Base-by-base conservation (phyloP, 2,797 vertebrate genomes). In the Phrynocephalus forsythii region DNA sequence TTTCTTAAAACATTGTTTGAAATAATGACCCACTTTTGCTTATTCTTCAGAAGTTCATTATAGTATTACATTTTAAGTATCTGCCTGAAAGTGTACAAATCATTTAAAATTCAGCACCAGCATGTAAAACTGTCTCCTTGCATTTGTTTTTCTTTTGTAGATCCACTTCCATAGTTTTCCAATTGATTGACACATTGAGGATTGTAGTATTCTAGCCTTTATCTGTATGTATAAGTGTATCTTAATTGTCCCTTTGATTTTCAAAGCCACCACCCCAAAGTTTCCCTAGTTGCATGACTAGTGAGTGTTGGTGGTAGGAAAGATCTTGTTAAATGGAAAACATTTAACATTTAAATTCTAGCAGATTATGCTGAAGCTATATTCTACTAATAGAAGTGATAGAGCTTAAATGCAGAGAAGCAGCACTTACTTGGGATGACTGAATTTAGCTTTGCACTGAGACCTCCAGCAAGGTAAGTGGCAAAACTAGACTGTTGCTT, bases 81-180 rank as follows among this genome's bases (percentile, higher is more conserved):
- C 44, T 3, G 0, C 38, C 4, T 60, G 0, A 0, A 52, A 52
- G 60, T n/a, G 30, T 0, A 90, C 75, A 52, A 90, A 86, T 80
- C 66, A 84, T 0, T 90, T 88, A 76, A 82, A 50, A 44, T 91
- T 52, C 44, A 50, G 44, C n/a, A 60, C 11, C 71, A 79, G 3
- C 66, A 63, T 71, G 52, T n/a, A 63, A 79, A 15, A n/a, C 38
- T 7, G 38, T 48, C 26, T 68, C 79, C 10, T 56, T 56, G 52
- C 52, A 56, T 11, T 56, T 86, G 18, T 44, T 28, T 63, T n/a
- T 28, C 50, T 72, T 44, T 69, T 50, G 30, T 72, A 33, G 13
- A 30, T 66, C 38, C 1, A 38, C 28, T 60, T 56, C 15, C 81
- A 38, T 76, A 87, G 83, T 44, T 77, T 63, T 33, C 22, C 60